Conservation (phyloP, 2,113 vertebrate genomes). For the Orycteropus afer region DNA sequence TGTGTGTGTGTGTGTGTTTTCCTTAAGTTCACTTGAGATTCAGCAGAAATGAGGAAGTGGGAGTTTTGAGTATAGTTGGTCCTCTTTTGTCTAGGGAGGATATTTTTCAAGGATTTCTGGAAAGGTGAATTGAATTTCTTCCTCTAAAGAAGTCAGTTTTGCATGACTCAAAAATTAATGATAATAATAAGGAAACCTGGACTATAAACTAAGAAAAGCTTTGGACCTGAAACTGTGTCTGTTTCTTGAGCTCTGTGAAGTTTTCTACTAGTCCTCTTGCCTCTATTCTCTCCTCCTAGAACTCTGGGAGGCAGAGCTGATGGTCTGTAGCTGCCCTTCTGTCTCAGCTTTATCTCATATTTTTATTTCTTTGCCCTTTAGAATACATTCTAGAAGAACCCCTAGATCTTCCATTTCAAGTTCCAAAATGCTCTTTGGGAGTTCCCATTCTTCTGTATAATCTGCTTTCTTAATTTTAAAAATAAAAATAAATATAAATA, state of each 20-base stretch:
- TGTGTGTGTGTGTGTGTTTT: no score
- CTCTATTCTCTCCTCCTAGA: neutral
- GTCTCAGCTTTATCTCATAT: neutral
- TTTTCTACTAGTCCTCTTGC: no score
- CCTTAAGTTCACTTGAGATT: neutral
- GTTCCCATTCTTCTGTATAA: neutral
- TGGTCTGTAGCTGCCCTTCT: rapidly evolving
- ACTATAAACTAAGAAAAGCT: no score
- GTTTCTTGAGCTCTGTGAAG: neutral
- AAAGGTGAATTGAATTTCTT: neutral
- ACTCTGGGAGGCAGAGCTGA: rapidly evolving
- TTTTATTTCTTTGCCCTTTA: no score
- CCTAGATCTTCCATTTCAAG: no score
- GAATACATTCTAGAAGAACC: neutral
- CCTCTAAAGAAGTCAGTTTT: neutral
- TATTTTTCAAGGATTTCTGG: conserved; percentile 1
- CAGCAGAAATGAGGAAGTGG: conserved; percentile 49
- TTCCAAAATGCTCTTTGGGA: neutral
- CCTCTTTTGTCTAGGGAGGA: neutral
- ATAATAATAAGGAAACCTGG: neutral
- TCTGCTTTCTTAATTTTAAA: neutral
- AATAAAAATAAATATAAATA: rapidly evolving
- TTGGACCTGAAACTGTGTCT: neutral
- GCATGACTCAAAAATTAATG: neutral
- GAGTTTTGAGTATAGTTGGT: conserved; percentile 29